A percentile compares a stretch with the other conserved stretches of the same genome.
Conservation (phyloP, 2,113 vertebrate genomes). For the Formicarius rufipectus region DNA sequence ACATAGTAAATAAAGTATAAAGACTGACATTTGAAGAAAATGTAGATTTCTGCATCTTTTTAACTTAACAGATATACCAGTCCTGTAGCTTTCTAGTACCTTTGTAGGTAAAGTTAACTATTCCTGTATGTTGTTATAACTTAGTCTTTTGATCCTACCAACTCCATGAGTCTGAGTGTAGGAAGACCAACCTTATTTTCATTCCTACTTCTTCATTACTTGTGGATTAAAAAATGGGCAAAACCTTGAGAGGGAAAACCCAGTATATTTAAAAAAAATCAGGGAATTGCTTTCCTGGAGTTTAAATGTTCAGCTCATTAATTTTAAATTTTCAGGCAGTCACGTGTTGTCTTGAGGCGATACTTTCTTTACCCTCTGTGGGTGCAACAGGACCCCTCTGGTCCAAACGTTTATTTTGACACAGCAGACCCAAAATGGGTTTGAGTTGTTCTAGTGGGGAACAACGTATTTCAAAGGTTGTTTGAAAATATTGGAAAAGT, state of each 20-base stretch:
- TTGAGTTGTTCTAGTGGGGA: not conserved
- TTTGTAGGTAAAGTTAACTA: not conserved
- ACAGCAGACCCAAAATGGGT: not conserved
- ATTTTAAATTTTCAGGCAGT: not conserved
- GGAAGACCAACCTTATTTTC: not conserved
- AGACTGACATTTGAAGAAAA: not conserved
- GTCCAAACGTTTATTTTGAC: not conserved
- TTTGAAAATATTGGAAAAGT: not conserved
- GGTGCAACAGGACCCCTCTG: not conserved
- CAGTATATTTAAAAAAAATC: not conserved
- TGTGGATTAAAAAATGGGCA: not conserved
- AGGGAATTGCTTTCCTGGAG: not conserved
- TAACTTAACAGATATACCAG: not conserved
- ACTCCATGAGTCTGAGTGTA: not conserved
- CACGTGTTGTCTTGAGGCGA: not conserved
- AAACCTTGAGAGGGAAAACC: not conserved
- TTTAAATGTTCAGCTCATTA: not conserved
- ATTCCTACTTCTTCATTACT: not conserved
- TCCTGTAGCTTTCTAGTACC: not conserved
- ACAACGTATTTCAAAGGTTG: not conserved
- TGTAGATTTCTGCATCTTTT: not conserved
- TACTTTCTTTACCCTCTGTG: not conserved
- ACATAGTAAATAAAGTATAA: fast-evolving
- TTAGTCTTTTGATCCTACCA: not conserved
- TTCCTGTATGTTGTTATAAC: not conserved